Evolutionary conservation across 2,888 invertebrate species (phyloP).

Genomic region (Thalpophila matura): DNA sequence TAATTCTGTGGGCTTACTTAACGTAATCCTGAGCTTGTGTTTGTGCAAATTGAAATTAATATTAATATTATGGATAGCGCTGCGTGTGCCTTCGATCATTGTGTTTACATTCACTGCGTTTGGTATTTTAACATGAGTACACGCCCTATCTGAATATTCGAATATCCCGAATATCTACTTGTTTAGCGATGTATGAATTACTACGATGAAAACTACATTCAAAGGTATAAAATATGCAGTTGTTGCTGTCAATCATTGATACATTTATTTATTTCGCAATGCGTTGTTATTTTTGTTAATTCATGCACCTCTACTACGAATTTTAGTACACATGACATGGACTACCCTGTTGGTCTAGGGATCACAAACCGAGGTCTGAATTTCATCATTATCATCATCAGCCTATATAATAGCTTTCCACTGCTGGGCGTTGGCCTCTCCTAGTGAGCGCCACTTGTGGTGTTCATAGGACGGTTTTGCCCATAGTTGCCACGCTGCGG

Average conservation of each 20-base stretch:
- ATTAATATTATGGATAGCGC: constrained; percentile 60
- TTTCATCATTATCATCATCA: too few species aligned
- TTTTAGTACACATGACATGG: not conserved
- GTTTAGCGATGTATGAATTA: constrained; percentile 28
- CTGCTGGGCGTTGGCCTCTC: too few species aligned
- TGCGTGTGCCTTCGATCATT: constrained; percentile 42
- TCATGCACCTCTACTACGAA: not conserved
- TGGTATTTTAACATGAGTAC: constrained; percentile 57
- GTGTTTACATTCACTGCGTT: constrained; percentile 46
- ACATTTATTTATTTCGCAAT: constrained; percentile 1
- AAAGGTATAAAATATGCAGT: constrained; percentile 28
- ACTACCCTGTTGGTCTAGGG: not conserved
- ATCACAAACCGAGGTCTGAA: too few species aligned
- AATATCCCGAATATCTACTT: constrained; percentile 46
- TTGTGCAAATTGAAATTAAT: constrained; percentile 68
- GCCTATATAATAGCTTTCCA: too few species aligned
- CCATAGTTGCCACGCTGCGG: too few species aligned
- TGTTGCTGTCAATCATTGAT: constrained; percentile 7
- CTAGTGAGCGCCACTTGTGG: too few species aligned
- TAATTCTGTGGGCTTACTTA: constrained; percentile 51
- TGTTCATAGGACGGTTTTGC: too few species aligned
- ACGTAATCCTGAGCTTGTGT: constrained; percentile 58
- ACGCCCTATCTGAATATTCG: constrained; percentile 49
- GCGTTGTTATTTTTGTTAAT: constrained; percentile 10
- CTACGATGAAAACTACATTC: constrained; percentile 4